phyloP scores from a whole-genome alignment of 2,797 vertebrate genomes.

The Falco novaeseelandiae region DNA sequence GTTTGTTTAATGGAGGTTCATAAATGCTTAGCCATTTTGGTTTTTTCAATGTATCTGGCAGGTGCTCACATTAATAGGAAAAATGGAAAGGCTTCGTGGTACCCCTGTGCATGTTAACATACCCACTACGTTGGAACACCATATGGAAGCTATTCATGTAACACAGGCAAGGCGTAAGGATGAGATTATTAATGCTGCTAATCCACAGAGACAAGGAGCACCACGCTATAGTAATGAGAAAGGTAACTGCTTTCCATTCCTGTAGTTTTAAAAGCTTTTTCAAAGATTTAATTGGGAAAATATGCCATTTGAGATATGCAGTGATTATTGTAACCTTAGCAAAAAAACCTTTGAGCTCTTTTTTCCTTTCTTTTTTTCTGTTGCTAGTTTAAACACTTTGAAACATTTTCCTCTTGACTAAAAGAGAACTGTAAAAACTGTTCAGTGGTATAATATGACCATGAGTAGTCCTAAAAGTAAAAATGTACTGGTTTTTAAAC shows the following conservation, averaged over 20 bases:
- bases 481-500: neutral
- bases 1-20: neutral
- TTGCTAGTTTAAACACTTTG: fast-evolving
- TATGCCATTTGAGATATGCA: fast-evolving
- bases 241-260: neutral
- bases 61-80: constrained; percentile 54
- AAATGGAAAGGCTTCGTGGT: constrained; percentile 61
- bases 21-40: fast-evolving
- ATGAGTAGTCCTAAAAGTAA: neutral
- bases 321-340: fast-evolving
- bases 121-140: neutral
- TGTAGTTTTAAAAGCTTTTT: neutral
- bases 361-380: neutral
- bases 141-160: constrained; percentile 46
- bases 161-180: constrained; percentile 57
- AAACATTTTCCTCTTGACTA: neutral
- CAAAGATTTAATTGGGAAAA: fast-evolving
- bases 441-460: neutral
- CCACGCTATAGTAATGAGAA: neutral
- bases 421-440: neutral
- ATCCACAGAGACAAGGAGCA: constrained; percentile 1
- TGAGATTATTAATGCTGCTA: constrained; percentile 49
- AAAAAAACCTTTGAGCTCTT: too few species aligned
- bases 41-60: neutral
- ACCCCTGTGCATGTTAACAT: constrained; percentile 48